Percentiles rank a stretch among this genome's conserved stretches.
phyloP scores from a whole-genome alignment of 2,888 invertebrate genomes.

The Tachystola acroxantha region DNA sequence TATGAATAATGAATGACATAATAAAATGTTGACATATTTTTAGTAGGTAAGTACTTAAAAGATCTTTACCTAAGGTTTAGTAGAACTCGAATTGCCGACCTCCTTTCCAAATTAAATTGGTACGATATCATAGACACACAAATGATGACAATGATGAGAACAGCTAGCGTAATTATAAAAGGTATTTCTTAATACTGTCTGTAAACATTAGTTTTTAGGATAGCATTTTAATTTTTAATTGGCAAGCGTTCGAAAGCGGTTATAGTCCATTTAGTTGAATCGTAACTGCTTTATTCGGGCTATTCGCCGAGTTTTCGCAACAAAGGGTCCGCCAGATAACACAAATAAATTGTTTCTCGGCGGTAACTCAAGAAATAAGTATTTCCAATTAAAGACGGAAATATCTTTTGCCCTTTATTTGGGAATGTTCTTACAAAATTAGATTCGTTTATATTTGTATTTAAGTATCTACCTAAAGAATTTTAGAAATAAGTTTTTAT shows the following conservation, averaged over 20 bases:
- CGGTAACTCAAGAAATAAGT: slow-evolving; percentile 37
- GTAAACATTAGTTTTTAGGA: slow-evolving; percentile 1
- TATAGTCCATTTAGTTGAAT: slow-evolving; percentile 55
- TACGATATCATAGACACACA: no score
- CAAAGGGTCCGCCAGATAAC: slow-evolving; percentile 56
- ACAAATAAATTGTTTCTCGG: slow-evolving; percentile 52
- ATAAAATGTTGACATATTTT: no score
- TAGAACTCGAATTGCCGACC: no score
- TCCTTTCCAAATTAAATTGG: no score
- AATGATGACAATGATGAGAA: no score
- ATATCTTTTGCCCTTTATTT: slow-evolving; percentile 4
- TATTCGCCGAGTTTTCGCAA: slow-evolving; percentile 42
- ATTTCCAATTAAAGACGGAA: slow-evolving; percentile 41
- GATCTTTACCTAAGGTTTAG: no score
- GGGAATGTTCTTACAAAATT: neutral
- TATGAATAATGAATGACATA: no score
- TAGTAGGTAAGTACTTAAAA: no score
- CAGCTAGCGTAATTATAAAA: no score
- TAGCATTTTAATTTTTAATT: slow-evolving; percentile 34
- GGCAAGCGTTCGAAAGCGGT: slow-evolving; percentile 35
- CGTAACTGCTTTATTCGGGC: slow-evolving; percentile 53
- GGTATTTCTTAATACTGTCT: neutral
- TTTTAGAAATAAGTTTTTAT: no score
- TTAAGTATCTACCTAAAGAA: neutral
- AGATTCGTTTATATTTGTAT: neutral